Percentiles rank a stretch among this genome's conserved stretches.
Evolutionary conservation across 2,113 vertebrate species (phyloP).

Genomic region (Bos javanicus): DNA sequence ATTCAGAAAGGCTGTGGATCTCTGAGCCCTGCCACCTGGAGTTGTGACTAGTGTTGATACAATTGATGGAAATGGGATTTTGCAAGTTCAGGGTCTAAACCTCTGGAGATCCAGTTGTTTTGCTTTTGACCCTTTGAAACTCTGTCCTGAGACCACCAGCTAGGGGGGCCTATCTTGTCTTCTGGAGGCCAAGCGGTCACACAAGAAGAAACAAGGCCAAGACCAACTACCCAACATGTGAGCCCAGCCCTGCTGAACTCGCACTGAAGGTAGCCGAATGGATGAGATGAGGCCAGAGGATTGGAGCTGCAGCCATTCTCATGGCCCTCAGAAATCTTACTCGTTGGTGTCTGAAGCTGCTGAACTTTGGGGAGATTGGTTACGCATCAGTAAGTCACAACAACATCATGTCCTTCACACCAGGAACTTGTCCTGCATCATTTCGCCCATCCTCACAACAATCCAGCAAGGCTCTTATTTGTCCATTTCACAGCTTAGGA

Average conservation of each 20-base stretch:
- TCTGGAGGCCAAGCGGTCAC: neutral
- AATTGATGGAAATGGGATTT: neutral
- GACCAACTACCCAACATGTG: neutral
- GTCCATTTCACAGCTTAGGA: neutral
- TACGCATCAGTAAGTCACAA: neutral
- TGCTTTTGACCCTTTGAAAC: neutral
- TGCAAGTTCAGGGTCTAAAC: neutral
- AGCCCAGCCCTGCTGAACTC: neutral
- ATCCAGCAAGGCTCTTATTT: neutral
- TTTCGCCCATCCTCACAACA: neutral
- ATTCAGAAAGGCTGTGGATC: too few relatives aligned
- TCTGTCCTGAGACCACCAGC: neutral
- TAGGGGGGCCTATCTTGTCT: neutral
- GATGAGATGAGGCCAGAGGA: neutral
- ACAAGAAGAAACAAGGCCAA: neutral
- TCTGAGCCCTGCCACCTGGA: neutral
- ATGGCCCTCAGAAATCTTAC: rapidly evolving
- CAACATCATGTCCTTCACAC: neutral
- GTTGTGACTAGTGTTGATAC: neutral
- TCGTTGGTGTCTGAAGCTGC: neutral
- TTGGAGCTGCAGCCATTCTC: neutral
- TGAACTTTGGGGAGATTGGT: neutral
- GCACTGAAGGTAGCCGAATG: neutral
- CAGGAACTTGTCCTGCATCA: rapidly evolving
- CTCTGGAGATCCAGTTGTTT: neutral